Evolutionary conservation across 1,140 invertebrate genomes (phyloP), one percentile per base, ranked within the genome.

Genomic region (Ericerus pela): DNA sequence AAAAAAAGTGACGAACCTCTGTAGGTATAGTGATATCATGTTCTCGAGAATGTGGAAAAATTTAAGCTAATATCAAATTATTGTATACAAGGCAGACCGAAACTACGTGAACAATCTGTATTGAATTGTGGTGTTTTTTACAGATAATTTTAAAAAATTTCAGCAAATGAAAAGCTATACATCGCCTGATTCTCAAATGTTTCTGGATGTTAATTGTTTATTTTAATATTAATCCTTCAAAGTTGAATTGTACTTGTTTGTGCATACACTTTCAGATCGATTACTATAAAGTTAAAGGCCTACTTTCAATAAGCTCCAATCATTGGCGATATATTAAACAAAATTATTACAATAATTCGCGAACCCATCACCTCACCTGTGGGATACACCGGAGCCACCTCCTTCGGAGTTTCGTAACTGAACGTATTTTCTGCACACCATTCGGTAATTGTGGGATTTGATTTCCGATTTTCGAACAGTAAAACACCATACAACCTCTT

Each of bases 401-500:
- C 16, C 2, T 24, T 18, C 2, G 24, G 30, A 16, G 26, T 14
- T n/a, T 57, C 22, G 16, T 62, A 56, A 53, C 62, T 64, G 18
- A 53, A 29, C 5, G 53, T 33, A 8, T 60, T 60, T 22, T 28
- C n/a, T 54, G 60, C 58, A 28, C 56, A 61, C 58, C 58, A 62
- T 38, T 64, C 62, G 26, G 38, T 18, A 2, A 64, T 57, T 10
- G 54, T 14, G n/a, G 14, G 14, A 31, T 36, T 18, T 14, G 22
- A 22, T 8, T 10, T 2, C n/a, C 41, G 60, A n/a, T 61, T 58
- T 43, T 64, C 62, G 41, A 52, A 41, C 18, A 64, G 61, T 18
- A 66, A 56, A 14, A 67, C 59, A 12, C 65, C 61, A 56, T 66
- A 67, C 10, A 64, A 53, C 29, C 58, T 58, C 36, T 59, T 58